Evolutionary conservation across 2,113 vertebrate genomes (phyloP).

Genomic region (Columba livia): DNA sequence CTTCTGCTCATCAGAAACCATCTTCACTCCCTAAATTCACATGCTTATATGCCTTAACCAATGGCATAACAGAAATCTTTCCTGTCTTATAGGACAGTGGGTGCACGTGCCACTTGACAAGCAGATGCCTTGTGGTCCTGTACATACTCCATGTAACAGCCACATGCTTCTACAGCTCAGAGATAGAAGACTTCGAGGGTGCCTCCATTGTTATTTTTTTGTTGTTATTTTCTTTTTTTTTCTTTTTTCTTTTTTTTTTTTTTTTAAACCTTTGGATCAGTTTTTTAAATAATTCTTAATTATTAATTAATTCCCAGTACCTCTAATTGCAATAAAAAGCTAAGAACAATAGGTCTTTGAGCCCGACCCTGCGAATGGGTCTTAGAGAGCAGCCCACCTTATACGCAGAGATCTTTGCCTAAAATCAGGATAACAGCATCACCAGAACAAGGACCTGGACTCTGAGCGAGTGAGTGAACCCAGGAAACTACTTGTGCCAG

Average conservation of each 20-base stretch:
- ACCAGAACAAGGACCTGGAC: not conserved
- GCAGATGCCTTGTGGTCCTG: not conserved
- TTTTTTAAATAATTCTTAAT: not conserved
- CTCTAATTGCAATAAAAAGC: not conserved
- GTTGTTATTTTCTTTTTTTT: no score
- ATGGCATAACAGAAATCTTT: not conserved
- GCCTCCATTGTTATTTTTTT: not conserved
- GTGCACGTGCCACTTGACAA: not conserved
- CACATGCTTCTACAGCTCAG: not conserved
- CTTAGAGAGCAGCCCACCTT: not conserved
- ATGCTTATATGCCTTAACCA: not conserved
- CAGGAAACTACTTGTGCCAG: not conserved
- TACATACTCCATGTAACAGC: not conserved
- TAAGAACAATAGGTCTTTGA: not conserved
- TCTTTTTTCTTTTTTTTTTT: not conserved
- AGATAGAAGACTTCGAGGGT: not conserved
- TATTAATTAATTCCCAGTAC: not conserved
- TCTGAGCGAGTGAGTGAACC: not conserved
- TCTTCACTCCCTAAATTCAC: not conserved
- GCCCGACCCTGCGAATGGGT: not conserved
- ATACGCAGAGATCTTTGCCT: not conserved
- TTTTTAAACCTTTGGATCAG: not conserved
- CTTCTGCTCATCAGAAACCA: not conserved
- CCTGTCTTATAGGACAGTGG: not conserved
- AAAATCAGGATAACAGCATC: not conserved